Evolutionary conservation across 2,888 invertebrate genomes (phyloP), one percentile per base, ranked within the genome.

Genomic region (Andrena fulva): DNA sequence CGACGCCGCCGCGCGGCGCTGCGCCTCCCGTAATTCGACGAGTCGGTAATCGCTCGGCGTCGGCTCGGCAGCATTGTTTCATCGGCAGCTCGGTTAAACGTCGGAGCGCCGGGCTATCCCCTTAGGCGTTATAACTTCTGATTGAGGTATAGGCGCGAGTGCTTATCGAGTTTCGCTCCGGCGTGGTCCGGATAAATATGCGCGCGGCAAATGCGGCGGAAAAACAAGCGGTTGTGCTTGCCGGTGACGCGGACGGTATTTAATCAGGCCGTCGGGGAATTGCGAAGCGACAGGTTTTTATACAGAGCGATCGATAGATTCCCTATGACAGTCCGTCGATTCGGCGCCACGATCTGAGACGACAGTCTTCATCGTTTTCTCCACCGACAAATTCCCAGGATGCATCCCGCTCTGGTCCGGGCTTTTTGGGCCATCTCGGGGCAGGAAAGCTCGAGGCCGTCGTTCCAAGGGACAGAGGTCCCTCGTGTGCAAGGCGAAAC

Each of bases 401-500:
- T 62, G 72, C 76, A 75, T 82, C 74, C 66, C 71, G 60, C 42
- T 52, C 54, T 48, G 64, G 70, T 76, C 70, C 31, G 56, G 20
- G 72, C 24, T 77, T 82, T 81, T 70, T 59, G 66, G 67, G 63
- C 42, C 75, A 59, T 31, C 67, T 48, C 62, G 63, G 50, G 67
- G 64, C 74, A 73, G 80, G 84, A 77, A 88, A 87, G 84, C 78
- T 85, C 80, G 81, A 60, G 59, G 68, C 85, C 67, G 80, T 75
- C 59, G 35, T 77, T 80, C 29, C 52, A 27, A 67, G 78, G 76
- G 77, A 48, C 77, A 60, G 73, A 64, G 77, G 77, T 89, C 90
- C 91, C 90, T 81, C 68, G 87, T 86, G 90, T 88, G 89, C 89
- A 75, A 81, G 87, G 80, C 68, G 85, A 85, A 86, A 87, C 90